phyloP scores from a whole-genome alignment of 2,113 vertebrate genomes.

The Austrofundulus limnaeus region DNA sequence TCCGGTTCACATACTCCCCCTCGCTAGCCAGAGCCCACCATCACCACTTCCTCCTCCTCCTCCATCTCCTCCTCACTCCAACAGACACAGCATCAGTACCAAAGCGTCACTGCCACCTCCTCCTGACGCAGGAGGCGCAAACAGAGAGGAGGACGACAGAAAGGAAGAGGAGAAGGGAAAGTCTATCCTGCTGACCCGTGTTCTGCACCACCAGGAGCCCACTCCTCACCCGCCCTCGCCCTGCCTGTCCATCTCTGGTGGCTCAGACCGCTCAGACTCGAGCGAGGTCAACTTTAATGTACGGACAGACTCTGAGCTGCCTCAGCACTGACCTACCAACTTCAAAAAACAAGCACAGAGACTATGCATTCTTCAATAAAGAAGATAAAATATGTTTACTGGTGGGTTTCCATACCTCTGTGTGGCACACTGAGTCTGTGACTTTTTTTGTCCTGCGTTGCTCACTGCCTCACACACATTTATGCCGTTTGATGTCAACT shows the following conservation, averaged over 20 bases:
- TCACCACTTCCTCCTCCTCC: constrained; percentile 7
- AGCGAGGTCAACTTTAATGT: constrained; percentile 69
- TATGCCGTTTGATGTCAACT: constrained; percentile 60
- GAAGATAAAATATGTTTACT: constrained; percentile 30
- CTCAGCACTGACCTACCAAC: constrained; percentile 67
- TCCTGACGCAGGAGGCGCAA: constrained; percentile 16
- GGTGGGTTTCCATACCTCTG: constrained; percentile 43
- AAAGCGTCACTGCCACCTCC: constrained; percentile 17
- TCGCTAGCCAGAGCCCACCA: constrained; percentile 38
- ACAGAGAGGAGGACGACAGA: constrained; percentile 60
- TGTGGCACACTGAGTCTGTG: constrained; percentile 59
- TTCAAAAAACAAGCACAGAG: neutral
- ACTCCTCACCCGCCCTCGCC: constrained; percentile 62
- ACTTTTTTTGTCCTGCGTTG: constrained; percentile 60
- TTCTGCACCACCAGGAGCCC: constrained; percentile 77
- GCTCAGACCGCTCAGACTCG: constrained; percentile 76
- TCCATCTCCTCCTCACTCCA: constrained; percentile 27
- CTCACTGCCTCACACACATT: constrained; percentile 58
- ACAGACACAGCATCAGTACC: constrained; percentile 50
- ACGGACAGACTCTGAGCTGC: constrained; percentile 52
- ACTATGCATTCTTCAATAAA: constrained; percentile 53
- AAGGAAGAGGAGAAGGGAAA: constrained; percentile 60
- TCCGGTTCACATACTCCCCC: constrained; percentile 41
- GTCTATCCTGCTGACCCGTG: constrained; percentile 73
- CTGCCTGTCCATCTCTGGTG: constrained; percentile 59